These are phyloP conservation scores for Drosophila sp. DNA, from an alignment of 1,140 invertebrate species.

Conservation along the genomic window DNA sequence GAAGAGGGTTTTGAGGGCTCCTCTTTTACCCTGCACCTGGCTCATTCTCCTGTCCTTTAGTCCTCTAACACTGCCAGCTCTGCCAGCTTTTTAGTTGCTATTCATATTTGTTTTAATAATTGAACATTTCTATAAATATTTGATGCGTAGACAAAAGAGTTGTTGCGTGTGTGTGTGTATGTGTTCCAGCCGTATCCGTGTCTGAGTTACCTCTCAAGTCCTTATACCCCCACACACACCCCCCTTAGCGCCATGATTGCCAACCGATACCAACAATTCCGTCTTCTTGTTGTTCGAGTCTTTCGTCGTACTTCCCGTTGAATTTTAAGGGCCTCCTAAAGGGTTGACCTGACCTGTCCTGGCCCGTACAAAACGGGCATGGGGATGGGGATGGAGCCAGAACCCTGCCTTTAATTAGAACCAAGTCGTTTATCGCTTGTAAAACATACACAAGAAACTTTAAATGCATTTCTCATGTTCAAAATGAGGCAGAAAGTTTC, in stretches of 20 bases:
- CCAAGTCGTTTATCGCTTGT: slow-evolving; percentile 5
- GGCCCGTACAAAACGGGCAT: too few species aligned
- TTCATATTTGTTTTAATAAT: slow-evolving; percentile 81
- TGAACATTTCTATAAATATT: slow-evolving; percentile 72
- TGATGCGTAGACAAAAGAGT: slow-evolving; percentile 78
- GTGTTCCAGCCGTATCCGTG: slow-evolving; percentile 31
- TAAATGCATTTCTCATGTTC: slow-evolving; percentile 64
- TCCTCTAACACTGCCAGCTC: slow-evolving; percentile 6
- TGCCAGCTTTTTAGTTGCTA: slow-evolving; percentile 72
- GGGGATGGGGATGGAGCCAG: background rate
- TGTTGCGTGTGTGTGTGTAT: slow-evolving; percentile 69
- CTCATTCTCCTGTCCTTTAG: background rate
- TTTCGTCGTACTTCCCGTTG: slow-evolving; percentile 46
- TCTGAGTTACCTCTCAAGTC: slow-evolving; percentile 24
- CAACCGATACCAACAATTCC: slow-evolving; percentile 13
- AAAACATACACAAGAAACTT: slow-evolving; percentile 39
- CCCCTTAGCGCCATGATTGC: slow-evolving; percentile 32
- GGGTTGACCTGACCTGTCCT: slow-evolving; percentile 34
- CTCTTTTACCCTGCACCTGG: background rate
- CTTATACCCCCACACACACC: slow-evolving; percentile 1
- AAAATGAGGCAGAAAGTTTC: slow-evolving; percentile 38
- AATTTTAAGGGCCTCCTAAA: slow-evolving; percentile 44
- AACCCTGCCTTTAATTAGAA: slow-evolving; percentile 58
- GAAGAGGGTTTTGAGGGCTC: background rate
- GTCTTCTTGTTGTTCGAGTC: background rate